Evolutionary conservation across 2,113 vertebrate genomes (phyloP), one percentile per base, ranked within the genome.

Genomic region (Plecotus auritus): DNA sequence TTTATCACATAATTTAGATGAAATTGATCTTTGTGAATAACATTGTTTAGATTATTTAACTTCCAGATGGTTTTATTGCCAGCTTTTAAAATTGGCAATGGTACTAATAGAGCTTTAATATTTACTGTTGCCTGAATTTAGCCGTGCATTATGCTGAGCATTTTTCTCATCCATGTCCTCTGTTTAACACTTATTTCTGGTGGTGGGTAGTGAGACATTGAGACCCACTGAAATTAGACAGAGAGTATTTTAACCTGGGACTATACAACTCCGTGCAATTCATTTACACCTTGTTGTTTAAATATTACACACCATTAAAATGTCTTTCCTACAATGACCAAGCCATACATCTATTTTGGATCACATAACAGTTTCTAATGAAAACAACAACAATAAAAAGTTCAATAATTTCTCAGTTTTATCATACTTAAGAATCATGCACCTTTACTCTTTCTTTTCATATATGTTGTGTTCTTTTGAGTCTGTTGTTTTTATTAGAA

Each of bases 401-500:
- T 85, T 93, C 30, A 66, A 4, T 87, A 42, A 47, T 59, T 67
- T 83, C n/a, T 77, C 26, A 56, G 1, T 82, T 89, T 51, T n/a
- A n/a, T 92, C 4, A 54, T 4, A 56, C 17, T 78, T 40, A 61
- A 84, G 51, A 49, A n/a, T 42, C 18, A 61, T 26, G 4, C 4
- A 28, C 26, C 61, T 73, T 49, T 69, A 42, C 10, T 51, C 5
- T 59, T 64, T 77, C 26, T 14, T 82, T 90, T 78, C 17, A 35
- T 51, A 30, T 14, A 18, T 77, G 40, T 72, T 70, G 18, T 88
- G 18, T 13, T 84, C 5, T 69, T 37, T 80, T 30, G 20, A 4
- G 16, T 88, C 26, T 83, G 17, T n/a, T 85, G 17, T 74, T 94
- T 86, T 72, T 23, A 5, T 97, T 85, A 88, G n/a, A 90, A 80